Evolutionary conservation across 2,888 invertebrate genomes (phyloP).

Genomic region (Agrotis puta): DNA sequence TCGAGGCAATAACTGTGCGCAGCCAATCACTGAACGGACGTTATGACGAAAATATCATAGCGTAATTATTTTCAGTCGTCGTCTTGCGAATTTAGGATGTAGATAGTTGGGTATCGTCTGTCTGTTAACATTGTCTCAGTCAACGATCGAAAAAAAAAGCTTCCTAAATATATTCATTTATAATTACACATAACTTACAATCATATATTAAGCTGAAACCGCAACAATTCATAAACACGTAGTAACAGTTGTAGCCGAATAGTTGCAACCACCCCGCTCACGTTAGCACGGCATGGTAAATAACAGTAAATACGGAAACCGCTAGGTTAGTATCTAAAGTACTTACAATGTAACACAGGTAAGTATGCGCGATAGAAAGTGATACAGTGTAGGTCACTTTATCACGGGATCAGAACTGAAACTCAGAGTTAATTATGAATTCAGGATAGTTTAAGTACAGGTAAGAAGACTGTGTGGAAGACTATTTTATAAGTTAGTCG

Average conservation of each 20-base stretch:
- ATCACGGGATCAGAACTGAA: constrained; percentile 42
- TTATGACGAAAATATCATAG: constrained; percentile 70
- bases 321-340: constrained; percentile 40
- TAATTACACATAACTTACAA: constrained; percentile 5
- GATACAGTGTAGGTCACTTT: constrained; percentile 49
- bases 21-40: constrained; percentile 74
- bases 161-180: not conserved
- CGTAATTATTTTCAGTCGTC: constrained; percentile 64
- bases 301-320: constrained; percentile 61
- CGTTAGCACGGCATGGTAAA: constrained; percentile 55
- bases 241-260: constrained; percentile 42
- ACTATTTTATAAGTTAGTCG: constrained; percentile 8
- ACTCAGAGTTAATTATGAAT: constrained; percentile 51
- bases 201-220: constrained; percentile 20
- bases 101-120: constrained; percentile 11
- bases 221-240: constrained; percentile 51
- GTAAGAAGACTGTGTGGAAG: constrained; percentile 7
- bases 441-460: constrained; percentile 21
- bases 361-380: constrained; percentile 41
- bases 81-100: constrained; percentile 18
- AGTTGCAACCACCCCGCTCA: constrained; percentile 26
- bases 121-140: not conserved
- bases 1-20: constrained; percentile 82
- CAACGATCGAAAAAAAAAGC: not conserved
- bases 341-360: constrained; percentile 42